Evolutionary conservation across 2,113 vertebrate species (phyloP), one percentile per base, ranked within the genome.

Genomic region (Leiothrix lutea): DNA sequence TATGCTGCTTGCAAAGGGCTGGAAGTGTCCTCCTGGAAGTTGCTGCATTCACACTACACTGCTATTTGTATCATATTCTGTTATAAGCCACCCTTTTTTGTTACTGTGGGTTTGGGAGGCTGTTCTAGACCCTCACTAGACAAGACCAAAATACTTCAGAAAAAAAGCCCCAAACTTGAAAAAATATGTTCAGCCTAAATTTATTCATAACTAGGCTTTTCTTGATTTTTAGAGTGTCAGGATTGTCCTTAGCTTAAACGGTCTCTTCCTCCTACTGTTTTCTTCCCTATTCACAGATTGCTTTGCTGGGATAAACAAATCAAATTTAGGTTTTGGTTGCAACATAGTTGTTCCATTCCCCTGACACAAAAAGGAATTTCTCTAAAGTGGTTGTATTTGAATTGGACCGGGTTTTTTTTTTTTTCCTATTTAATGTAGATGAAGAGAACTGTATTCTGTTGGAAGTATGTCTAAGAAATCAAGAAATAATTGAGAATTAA

Each of bases 231-330:
- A 54, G 31, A 50, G 47, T 66, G 48, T 48, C 66, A 77, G 38
- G 54, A 73, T 80, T 83, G 58, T 88, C 74, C 50, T 80, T 92
- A 77, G 58, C 58, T 92, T 93, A 57, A 80, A 36, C 25, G 26
- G 33, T 60, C 48, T 92, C 38, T 88, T 61, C 74, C 54, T 92
- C 70, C 92, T 93, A 82, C 85, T 90, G 72, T 74, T 90, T 85
- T 81, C 54, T 72, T 91, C 74, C 53, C 28, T 80, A 28, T 90
- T 93, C 70, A 45, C 75, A 90, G 66, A 42, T 79, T 51, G 19
- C 72, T 93, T 88, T 87, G 20, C 65, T 85, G 79, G 61, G 53
- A 38, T 89, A 82, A 94, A 86, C 58, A 93, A 88, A 79, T 91
- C 47, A 66, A 74, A 86, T 40, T 85, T 75, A 53, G 74, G 16